Conservation (phyloP, 2,113 vertebrate genomes). For the Pseudopodoces humilis region DNA sequence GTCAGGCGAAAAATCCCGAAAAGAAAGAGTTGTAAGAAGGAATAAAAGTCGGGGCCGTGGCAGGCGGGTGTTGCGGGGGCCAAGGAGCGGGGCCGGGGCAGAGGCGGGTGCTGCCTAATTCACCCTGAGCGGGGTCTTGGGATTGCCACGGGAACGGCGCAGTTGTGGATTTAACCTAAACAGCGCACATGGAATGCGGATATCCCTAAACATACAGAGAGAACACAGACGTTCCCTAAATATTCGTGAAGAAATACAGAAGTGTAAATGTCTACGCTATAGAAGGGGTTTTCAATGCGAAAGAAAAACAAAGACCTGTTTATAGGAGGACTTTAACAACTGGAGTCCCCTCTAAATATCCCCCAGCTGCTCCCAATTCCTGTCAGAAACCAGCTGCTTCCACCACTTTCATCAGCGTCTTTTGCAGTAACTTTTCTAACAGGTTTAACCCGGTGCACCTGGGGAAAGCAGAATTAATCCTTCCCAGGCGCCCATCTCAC, state of each 20-base stretch:
- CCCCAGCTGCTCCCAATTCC: background rate
- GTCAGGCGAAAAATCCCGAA: background rate
- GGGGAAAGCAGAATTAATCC: background rate
- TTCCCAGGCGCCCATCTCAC: fast-evolving
- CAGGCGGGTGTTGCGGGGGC: background rate
- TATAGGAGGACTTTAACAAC: background rate
- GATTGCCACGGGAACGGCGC: background rate
- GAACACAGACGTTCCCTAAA: background rate
- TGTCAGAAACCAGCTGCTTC: background rate
- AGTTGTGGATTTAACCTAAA: background rate
- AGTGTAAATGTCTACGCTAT: background rate
- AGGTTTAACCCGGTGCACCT: background rate
- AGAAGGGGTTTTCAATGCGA: background rate
- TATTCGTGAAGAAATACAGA: fast-evolving
- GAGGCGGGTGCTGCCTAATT: fast-evolving
- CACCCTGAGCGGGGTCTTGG: background rate
- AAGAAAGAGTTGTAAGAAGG: background rate
- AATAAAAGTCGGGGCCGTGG: fast-evolving
- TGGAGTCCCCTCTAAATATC: background rate
- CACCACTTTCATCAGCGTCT: background rate
- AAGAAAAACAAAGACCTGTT: background rate
- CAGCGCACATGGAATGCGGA: background rate
- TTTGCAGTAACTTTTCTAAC: background rate
- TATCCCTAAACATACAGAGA: fast-evolving
- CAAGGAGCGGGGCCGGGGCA: background rate